Conservation (phyloP, 2,888 invertebrate genomes). For the Macropis europaea region DNA sequence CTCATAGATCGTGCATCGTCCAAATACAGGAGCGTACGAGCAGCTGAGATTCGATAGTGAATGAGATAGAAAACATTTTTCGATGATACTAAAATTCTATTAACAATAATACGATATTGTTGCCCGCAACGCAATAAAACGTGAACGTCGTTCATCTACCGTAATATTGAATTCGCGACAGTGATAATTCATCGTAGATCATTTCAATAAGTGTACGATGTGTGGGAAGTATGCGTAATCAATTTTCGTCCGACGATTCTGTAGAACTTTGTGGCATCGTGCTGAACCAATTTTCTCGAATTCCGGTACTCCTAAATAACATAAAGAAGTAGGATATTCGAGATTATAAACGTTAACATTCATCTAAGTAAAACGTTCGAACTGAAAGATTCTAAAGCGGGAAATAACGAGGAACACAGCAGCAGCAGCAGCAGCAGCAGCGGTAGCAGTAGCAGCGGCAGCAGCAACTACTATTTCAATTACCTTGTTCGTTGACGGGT, state of each 20-base stretch:
- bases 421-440: too few species aligned
- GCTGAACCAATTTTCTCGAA: constrained; percentile 82
- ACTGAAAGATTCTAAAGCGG: too few species aligned
- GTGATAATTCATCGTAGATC: constrained; percentile 23
- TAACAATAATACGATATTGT: constrained; percentile 4
- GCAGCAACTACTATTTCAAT: constrained; percentile 2
- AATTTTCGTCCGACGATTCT: constrained; percentile 80
- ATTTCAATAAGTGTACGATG: constrained; percentile 19
- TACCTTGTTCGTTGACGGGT: constrained; percentile 82
- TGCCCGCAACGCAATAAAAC: constrained; percentile 27
- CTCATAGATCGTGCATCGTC: neutral
- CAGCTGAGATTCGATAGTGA: constrained; percentile 6
- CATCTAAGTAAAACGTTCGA: too few species aligned
- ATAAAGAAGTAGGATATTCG: neutral
- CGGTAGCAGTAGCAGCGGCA: too few species aligned
- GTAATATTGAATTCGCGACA: constrained; percentile 33
- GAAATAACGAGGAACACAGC: too few species aligned
- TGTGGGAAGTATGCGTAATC: constrained; percentile 42
- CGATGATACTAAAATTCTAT: constrained; percentile 8
- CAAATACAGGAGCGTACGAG: neutral
- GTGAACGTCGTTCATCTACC: constrained; percentile 6
- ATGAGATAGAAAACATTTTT: constrained; percentile 26
- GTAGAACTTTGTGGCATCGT: constrained; percentile 82
- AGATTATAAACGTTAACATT: neutral
- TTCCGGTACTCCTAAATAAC: constrained; percentile 74